Base-by-base conservation (phyloP, 2,888 invertebrate species). In the Pteria penguin region DNA sequence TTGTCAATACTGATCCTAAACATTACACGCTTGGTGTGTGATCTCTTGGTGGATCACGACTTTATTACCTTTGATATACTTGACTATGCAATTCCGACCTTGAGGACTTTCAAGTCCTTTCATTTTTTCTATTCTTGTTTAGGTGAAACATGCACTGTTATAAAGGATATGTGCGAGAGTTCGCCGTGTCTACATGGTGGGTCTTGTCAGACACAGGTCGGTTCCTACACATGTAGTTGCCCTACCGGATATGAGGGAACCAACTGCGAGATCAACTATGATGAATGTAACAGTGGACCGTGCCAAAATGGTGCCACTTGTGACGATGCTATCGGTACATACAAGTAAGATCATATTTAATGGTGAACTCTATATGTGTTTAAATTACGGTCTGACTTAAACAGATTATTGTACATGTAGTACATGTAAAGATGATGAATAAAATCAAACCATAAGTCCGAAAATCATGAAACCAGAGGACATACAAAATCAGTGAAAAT, bases 231-330 rank as follows among this genome's bases (percentile, higher is more conserved):
- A 2, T 90, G 90, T 72, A 69, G 66, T 24, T 90, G 90, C 76
- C 70, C 69, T 0, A 55, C 65, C 0, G 87, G 86, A 5, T 85
- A 81, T 31, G 76, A 76, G 11, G 89, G 89, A 27, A 75, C 74
- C 0, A 81, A 84, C 62, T 89, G 88, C 79, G 87, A 87, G 61
- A 89, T 90, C 36, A 82, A 92, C 55, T 87, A 93, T 22, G 92
- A 94, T 84, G 93, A 95, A 3, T 95, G 95, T 84, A 94, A 94
- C 80, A 94, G 93, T 86, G 81, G 77, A 4, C 87, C 87, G 0
- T 88, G 87, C 74, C 80, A 81, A 68, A 87, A 90, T 81, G 84
- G 84, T 8, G 90, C 82, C 22, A 79, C 83, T 0, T 91, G 92
- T 79, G 69, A 83, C 2, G 91, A 92, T 78, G 79, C 71, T 4